These are phyloP conservation scores for Syrista parreyssii DNA, from an alignment of 2,888 invertebrate genomes.

Conservation along the genomic window DNA sequence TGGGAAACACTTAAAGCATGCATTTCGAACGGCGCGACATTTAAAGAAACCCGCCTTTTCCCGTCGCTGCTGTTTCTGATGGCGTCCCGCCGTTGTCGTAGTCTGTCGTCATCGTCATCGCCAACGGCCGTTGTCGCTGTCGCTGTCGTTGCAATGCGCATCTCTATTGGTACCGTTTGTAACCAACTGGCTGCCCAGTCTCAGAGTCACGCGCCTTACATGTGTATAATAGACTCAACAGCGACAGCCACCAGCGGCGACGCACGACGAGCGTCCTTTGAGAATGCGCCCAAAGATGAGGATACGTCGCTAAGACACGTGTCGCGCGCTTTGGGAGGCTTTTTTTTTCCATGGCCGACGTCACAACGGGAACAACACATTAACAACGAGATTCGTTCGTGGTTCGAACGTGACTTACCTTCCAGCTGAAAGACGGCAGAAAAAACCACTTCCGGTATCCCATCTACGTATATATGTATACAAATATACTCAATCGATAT, in stretches of 20 bases:
- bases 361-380: constrained; percentile 37
- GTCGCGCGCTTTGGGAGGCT: constrained; percentile 29
- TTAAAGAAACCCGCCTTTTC: neutral
- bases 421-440: constrained; percentile 49
- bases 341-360: constrained; percentile 40
- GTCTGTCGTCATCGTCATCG: neutral
- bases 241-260: neutral
- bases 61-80: neutral
- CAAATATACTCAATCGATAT: constrained; percentile 1
- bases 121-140: constrained; percentile 6
- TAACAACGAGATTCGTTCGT: constrained; percentile 34
- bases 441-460: neutral
- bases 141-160: neutral
- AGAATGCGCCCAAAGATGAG: neutral
- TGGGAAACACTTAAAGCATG: constrained; percentile 65
- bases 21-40: constrained; percentile 51
- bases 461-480: neutral
- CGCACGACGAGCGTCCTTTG: neutral
- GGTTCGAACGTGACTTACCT: constrained; percentile 57
- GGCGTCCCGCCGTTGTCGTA: neutral
- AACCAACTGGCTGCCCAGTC: neutral
- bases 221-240: neutral
- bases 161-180: neutral
- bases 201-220: neutral
- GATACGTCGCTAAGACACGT: neutral